Evolutionary conservation across 2,797 vertebrate genomes (phyloP).

Genomic region (Amphiprion clarkii): DNA sequence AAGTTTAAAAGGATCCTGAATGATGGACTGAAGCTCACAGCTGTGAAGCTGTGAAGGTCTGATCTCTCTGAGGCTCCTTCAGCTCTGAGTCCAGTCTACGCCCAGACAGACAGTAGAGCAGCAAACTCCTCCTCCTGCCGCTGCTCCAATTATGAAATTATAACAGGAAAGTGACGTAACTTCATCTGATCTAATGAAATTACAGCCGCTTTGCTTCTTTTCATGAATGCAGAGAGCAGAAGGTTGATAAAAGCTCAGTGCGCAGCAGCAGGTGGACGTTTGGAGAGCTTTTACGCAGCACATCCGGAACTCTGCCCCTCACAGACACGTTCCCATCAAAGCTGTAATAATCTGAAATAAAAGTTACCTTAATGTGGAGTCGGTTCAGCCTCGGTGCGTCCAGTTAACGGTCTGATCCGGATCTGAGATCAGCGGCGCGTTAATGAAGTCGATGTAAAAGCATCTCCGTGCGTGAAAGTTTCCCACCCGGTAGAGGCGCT

Average conservation of each 20-base stretch:
- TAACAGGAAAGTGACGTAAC: conserved; percentile 35
- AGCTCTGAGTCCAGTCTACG: conserved; percentile 7
- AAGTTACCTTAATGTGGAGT: no score
- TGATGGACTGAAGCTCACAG: background rate
- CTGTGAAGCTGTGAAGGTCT: conserved; percentile 7
- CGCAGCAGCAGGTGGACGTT: conserved; percentile 6
- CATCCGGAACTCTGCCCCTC: no score
- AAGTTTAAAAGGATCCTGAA: no score
- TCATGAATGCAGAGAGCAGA: conserved; percentile 3
- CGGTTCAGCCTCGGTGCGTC: no score
- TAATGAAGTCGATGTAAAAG: no score
- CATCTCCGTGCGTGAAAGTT: conserved; percentile 13
- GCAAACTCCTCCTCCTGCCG: conserved; percentile 8
- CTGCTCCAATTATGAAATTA: conserved; percentile 31
- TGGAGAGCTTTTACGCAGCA: no score
- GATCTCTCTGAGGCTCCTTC: background rate
- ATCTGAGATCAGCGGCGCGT: no score
- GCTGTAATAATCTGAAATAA: no score
- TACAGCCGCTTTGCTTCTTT: background rate
- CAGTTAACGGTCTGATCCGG: no score
- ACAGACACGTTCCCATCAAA: no score
- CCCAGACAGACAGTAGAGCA: no score
- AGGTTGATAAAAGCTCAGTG: background rate
- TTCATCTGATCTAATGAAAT: conserved; percentile 14
- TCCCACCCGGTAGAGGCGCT: background rate